phyloP scores from a whole-genome alignment of 2,113 vertebrate genomes.

The Chloroceryle aenea region DNA sequence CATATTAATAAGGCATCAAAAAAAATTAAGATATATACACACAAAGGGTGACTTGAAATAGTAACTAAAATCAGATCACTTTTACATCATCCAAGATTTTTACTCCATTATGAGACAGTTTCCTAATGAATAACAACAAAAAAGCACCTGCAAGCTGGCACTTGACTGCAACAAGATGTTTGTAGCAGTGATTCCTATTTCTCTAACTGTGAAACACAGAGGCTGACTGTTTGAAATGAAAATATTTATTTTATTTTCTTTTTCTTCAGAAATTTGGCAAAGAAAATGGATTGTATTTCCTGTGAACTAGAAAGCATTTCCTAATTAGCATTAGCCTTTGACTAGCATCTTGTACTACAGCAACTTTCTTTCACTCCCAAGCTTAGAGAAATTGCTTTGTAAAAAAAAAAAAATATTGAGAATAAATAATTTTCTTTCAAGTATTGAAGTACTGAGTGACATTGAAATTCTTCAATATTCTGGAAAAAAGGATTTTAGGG shows the following conservation, averaged over 20 bases:
- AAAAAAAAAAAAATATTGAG: not conserved
- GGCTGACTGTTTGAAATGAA: not conserved
- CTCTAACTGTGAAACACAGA: not conserved
- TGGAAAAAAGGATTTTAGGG: constrained; percentile 53
- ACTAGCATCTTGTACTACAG: not conserved
- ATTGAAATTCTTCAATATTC: constrained; percentile 38
- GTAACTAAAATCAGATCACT: not conserved
- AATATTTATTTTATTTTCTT: not conserved
- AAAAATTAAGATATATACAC: not conserved
- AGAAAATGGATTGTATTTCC: not conserved
- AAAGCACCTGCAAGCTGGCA: not conserved
- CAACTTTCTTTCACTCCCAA: constrained; percentile 1
- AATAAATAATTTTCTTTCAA: constrained; percentile 64
- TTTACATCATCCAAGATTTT: not conserved
- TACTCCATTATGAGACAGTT: not conserved
- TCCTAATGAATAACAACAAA: not conserved
- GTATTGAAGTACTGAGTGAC: constrained; percentile 35
- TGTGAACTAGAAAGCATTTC: constrained; percentile 19
- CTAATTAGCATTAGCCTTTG: constrained; percentile 36
- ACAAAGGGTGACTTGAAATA: not conserved
- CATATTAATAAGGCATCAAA: not conserved
- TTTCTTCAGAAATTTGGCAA: not conserved
- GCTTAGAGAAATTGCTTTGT: not conserved
- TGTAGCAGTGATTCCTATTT: not conserved
- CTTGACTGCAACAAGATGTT: not conserved